phyloP scores from a whole-genome alignment of 2,888 invertebrate species.

The Perizoma flavofasciatum region DNA sequence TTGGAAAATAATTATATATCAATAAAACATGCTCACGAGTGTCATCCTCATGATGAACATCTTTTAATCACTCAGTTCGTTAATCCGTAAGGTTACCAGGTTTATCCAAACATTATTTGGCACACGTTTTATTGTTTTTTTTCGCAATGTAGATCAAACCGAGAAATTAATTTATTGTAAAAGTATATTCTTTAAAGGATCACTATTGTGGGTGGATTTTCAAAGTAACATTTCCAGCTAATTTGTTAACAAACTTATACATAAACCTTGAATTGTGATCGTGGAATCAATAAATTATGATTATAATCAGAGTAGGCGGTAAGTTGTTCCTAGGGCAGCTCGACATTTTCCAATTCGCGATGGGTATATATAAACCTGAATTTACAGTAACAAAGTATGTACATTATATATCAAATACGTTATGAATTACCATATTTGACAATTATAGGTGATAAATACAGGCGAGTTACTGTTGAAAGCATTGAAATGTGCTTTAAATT shows the following conservation, averaged over 20 bases:
- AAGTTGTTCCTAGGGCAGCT: slow-evolving; percentile 3
- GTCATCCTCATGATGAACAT: too few relatives aligned
- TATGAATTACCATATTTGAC: slow-evolving; percentile 27
- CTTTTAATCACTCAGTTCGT: too few relatives aligned
- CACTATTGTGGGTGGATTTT: too few relatives aligned
- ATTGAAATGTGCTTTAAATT: slow-evolving; percentile 7
- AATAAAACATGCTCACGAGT: too few relatives aligned
- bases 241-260: too few relatives aligned
- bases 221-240: neutral
- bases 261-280: slow-evolving; percentile 39
- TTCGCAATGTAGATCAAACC: too few relatives aligned
- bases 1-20: too few relatives aligned
- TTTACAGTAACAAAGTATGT: neutral
- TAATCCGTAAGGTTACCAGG: too few relatives aligned
- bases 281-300: slow-evolving; percentile 38
- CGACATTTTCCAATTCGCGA: neutral
- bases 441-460: slow-evolving; percentile 28
- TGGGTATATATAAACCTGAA: neutral
- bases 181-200: too few relatives aligned
- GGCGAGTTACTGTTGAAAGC: slow-evolving; percentile 7
- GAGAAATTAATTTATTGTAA: too few relatives aligned
- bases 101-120: too few relatives aligned
- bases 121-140: too few relatives aligned
- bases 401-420: slow-evolving; percentile 1
- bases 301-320: slow-evolving; percentile 13